Conservation (phyloP, 1,140 invertebrate species). For the Marisa cornuarietis region DNA sequence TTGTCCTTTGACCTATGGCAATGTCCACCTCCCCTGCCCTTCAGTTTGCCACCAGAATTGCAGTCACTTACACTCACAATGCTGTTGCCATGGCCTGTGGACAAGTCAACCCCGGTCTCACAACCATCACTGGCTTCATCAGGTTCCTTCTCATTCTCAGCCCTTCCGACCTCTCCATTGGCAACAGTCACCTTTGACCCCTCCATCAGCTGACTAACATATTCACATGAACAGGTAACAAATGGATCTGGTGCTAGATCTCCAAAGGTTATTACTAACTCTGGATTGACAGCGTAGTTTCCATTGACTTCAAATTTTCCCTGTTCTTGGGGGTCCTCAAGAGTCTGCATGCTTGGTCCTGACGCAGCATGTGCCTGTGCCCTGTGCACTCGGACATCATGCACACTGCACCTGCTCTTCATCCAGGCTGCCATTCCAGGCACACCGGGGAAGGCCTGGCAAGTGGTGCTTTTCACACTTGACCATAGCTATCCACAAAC, state of each 20-base stretch:
- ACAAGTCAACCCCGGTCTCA: background rate
- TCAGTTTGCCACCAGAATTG: conserved; percentile 8
- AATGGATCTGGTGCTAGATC: background rate
- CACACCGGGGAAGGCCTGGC: conserved; percentile 27
- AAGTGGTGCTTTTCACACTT: conserved; percentile 21
- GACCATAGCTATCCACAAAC: conserved; percentile 6
- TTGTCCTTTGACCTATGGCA: conserved; percentile 4
- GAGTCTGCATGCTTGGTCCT: background rate
- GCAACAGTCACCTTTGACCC: background rate
- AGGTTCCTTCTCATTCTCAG: background rate
- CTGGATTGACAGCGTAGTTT: conserved; percentile 22
- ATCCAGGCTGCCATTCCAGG: conserved; percentile 22
- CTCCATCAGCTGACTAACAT: conserved; percentile 1
- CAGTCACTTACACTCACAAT: background rate
- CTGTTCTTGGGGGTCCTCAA: conserved; percentile 1
- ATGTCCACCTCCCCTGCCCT: conserved; percentile 16
- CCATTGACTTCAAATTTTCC: conserved; percentile 26
- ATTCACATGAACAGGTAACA: conserved; percentile 12
- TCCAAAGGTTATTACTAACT: conserved; percentile 3
- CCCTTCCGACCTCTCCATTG: background rate
- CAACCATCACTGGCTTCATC: background rate
- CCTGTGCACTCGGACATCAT: conserved; percentile 27
- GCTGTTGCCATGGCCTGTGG: background rate
- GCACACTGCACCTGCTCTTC: conserved; percentile 21
- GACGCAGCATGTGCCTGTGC: background rate